Base-by-base conservation (phyloP, 2,113 vertebrate genomes). In the Sciurus niger region DNA sequence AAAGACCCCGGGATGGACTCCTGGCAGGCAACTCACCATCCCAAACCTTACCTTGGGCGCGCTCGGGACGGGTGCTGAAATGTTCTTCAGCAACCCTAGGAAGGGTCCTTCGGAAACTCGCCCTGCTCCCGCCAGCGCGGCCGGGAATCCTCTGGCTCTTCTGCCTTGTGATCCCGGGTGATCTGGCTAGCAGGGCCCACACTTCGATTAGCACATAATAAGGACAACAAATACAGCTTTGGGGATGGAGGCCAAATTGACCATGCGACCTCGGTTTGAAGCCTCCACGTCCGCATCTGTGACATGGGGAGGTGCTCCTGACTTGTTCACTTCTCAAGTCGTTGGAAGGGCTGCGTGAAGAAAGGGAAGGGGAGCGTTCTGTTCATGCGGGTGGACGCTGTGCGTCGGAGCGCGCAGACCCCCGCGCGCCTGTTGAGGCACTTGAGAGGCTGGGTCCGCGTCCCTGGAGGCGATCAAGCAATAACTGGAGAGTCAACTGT, bases 281-380 rank as follows among this genome's bases (percentile, higher is more conserved):
- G 55, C 30, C 65, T 92, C 89, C n/a, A 17, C 30, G 43, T 89
- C 77, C 73, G 53, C 40, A 11, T 89, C 87, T 72, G 73, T 93
- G 87, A 51, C 77, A 84, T 78, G 94, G 73, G 63, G 11, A 16
- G 63, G 43, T 18, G 1, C 14, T 77, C 30, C 18, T 28, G 48
- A 7, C 74, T 51, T 8, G 60, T 77, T 68, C n/a, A 13, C 37
- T 63, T 77, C 60, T n/a, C 16, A 9, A 55, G n/a, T 5, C 2
- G 0, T 55, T 24, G 43, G 30, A 76, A 82, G 46, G 51, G 17
- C n/a, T 70, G 34, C 28, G 24, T 34, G 60, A 79, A n/a, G 78
- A 34, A 28, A 60, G 10, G 63, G 18, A 43, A 63, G 46, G 24
- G 40, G 78, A 48, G 51, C 37, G 17, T 78, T 67, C 78, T 46